phyloP scores from a whole-genome alignment of 2,113 vertebrate genomes.

The Ailurus styani region DNA sequence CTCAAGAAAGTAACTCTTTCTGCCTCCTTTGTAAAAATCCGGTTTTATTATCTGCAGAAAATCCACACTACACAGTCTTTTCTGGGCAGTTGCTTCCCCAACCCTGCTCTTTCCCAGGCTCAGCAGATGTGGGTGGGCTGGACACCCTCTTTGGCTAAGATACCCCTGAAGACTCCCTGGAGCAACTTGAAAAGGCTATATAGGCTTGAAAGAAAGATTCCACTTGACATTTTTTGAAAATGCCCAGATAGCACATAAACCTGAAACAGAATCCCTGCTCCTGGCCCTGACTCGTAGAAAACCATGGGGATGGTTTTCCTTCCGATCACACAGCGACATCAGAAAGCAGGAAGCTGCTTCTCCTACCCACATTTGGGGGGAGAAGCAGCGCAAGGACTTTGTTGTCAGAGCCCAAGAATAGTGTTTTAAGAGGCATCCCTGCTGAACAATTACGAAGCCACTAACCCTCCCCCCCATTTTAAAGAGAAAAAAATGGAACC shows the following conservation, averaged over 20 bases:
- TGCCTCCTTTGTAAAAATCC: neutral
- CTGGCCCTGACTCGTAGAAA: neutral
- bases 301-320: neutral
- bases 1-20: neutral
- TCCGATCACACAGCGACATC: neutral
- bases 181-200: neutral
- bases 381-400: neutral
- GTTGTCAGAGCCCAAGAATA: neutral
- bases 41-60: neutral
- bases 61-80: neutral
- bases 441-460: neutral
- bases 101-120: neutral
- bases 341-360: neutral
- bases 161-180: neutral
- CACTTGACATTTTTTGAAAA: neutral
- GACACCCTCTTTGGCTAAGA: neutral
- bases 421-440: neutral
- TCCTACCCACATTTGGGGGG: fast-evolving
- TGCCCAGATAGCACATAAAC: neutral
- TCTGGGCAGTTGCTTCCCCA: neutral
- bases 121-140: neutral
- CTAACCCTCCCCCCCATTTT: neutral
- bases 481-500: neutral
- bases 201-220: neutral
- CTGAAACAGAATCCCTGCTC: neutral